phyloP scores from a whole-genome alignment of 2,113 vertebrate species.

The Elephas maximus region DNA sequence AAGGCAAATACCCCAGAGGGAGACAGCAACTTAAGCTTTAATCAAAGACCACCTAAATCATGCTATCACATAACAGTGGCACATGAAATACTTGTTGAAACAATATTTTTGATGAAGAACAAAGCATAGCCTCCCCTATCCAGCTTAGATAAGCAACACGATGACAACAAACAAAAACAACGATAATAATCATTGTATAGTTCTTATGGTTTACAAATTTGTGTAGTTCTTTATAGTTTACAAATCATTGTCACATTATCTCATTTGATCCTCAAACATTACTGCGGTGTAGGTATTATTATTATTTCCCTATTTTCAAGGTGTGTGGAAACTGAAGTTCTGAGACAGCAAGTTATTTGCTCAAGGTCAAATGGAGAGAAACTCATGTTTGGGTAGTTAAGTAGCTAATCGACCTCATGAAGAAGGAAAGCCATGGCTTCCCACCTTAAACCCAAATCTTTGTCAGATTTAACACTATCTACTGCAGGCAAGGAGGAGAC shows the following conservation, averaged over 20 bases:
- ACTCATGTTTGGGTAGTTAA: rapidly evolving
- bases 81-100: rapidly evolving
- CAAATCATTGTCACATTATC: rapidly evolving
- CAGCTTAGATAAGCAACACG: neutral
- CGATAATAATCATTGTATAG: neutral
- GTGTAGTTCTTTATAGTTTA: neutral
- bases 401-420: rapidly evolving
- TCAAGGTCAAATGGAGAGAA: neutral
- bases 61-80: no score
- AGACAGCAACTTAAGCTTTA: neutral
- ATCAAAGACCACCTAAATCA: rapidly evolving
- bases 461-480: neutral
- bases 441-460: neutral
- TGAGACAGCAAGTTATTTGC: neutral
- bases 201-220: neutral
- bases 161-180: neutral
- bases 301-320: neutral
- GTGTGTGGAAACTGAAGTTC: neutral
- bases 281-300: neutral
- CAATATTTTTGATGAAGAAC: neutral
- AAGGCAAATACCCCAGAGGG: neutral
- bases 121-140: neutral
- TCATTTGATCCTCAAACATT: neutral
- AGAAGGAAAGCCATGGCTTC: neutral
- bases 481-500: neutral